These are phyloP conservation scores for Sweltsa coloradensis DNA, from an alignment of 1,140 invertebrate species.

Conservation along the genomic window DNA sequence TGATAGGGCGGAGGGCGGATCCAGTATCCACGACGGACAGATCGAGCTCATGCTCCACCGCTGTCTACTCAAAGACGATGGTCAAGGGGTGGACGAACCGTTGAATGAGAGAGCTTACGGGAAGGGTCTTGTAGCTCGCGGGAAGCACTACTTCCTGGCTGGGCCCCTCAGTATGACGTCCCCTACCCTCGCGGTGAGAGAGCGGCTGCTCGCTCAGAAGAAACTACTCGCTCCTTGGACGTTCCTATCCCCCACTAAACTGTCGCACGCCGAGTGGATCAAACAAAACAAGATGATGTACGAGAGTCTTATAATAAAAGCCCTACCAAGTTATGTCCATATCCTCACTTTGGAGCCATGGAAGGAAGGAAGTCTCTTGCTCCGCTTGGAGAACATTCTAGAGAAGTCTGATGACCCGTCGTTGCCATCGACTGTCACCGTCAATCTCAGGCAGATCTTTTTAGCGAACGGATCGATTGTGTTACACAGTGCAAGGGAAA, in stretches of 20 bases:
- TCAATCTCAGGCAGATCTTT: too few species aligned
- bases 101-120: constrained; percentile 48
- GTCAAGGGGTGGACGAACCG: constrained; percentile 50
- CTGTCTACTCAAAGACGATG: constrained; percentile 45
- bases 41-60: constrained; percentile 66
- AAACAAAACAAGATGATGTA: too few species aligned
- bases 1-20: constrained; percentile 80
- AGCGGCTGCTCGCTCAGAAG: constrained; percentile 3
- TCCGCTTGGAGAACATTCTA: constrained; percentile 80
- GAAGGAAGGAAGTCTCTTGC: constrained; percentile 48
- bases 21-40: constrained; percentile 60
- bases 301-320: too few species aligned
- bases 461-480: too few species aligned
- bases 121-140: constrained; percentile 43
- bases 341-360: constrained; percentile 82
- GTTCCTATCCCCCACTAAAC: constrained; percentile 11
- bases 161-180: constrained; percentile 2
- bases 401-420: constrained; percentile 53
- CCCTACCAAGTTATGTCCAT: constrained; percentile 66
- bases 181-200: neutral
- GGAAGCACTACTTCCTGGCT: constrained; percentile 30
- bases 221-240: constrained; percentile 7
- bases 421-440: constrained; percentile 39
- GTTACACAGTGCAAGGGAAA: too few species aligned
- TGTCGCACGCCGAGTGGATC: too few species aligned